Percentiles rank a stretch among this genome's conserved stretches.
These are phyloP conservation scores for Sisyra nigra DNA, from an alignment of 2,888 invertebrate species.

Conservation along the genomic window DNA sequence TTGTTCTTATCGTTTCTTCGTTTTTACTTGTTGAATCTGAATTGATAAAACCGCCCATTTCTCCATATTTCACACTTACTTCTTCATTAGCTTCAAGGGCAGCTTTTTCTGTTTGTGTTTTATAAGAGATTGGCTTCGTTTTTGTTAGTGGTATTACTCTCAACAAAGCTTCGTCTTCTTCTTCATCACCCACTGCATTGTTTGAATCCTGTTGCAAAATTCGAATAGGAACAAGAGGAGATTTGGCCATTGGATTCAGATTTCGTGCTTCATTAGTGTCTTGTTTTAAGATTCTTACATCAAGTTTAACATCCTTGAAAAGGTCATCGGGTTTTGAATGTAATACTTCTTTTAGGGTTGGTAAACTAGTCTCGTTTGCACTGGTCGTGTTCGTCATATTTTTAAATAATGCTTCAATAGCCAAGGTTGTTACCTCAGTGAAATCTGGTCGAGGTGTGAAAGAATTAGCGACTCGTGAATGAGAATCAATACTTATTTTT, in stretches of 20 bases:
- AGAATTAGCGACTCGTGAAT: slow-evolving; percentile 23
- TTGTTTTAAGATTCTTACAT: slow-evolving; percentile 3
- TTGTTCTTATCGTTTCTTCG: not conserved
- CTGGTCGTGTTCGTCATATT: slow-evolving; percentile 16
- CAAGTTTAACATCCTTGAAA: slow-evolving; percentile 16
- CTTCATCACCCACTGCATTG: not conserved
- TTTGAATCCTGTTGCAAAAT: not conserved
- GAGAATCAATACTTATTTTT: slow-evolving; percentile 25
- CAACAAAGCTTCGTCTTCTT: not conserved
- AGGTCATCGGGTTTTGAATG: slow-evolving; percentile 23
- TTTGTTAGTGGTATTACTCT: not conserved
- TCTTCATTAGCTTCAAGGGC: not conserved
- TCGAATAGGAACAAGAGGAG: slow-evolving; percentile 3
- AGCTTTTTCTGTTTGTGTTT: not conserved
- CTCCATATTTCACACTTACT: not conserved
- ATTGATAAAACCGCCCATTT: slow-evolving; percentile 3
- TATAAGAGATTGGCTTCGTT: not conserved
- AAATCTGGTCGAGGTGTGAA: slow-evolving; percentile 22
- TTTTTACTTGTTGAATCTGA: not conserved
- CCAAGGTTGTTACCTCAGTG: slow-evolving; percentile 45
- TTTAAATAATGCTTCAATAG: slow-evolving; percentile 47
- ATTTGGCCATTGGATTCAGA: not conserved
- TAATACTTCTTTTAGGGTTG: slow-evolving; percentile 23
- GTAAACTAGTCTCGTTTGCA: slow-evolving; percentile 26
- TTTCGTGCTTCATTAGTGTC: not conserved